Base-by-base conservation (phyloP, 2,113 vertebrate species). In the Apteryx mantelli region DNA sequence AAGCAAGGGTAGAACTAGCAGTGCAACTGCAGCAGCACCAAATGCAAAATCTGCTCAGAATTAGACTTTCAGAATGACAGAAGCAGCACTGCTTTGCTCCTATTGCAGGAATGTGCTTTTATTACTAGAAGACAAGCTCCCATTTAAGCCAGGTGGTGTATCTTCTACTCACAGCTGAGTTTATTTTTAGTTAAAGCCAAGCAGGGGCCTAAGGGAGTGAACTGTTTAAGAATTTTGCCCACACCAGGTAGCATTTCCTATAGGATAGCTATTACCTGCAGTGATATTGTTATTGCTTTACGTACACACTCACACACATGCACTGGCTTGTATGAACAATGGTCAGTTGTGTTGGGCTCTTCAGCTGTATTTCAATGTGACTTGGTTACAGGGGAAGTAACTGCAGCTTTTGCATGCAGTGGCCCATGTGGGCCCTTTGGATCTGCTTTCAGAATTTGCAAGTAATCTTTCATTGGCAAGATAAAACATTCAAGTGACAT, bases 161-260 rank as follows among this genome's bases (percentile, higher is more conserved):
- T 44, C 55, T 92, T 44, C 28, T 74, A 70, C 52, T 52, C 75
- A 65, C 21, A 86, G 44, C 19, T 77, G 34, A 22, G 36, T 50
- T 56, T 77, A 52, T 48, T 90, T 86, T 61, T 50, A 50, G 56
- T 82, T 91, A 86, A 77, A 86, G 46, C 36, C 53, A 60, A 71
- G 32, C 5, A 77, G 82, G 32, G 73, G 13, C 22, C 22, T 42
- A 80, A 64, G 28, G n/a, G 4, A 86, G 8, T 50, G 16, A 96
- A 71, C 16, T 42, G 5, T 44, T 86, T 32, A 76, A 82, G 15
- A 69, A 13, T 42, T 87, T 90, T 80, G 5, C 28, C 22, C 40
- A n/a, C 79, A 83, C 52, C 44, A 58, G 40, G n/a, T 77, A 52
- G 55, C 28, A 22, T 18, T 50, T 77, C 48, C 58, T 86, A 66